Evolutionary conservation across 2,113 vertebrate genomes (phyloP), one percentile per base, ranked within the genome.

Genomic region (Cynoglossus semilaevis): DNA sequence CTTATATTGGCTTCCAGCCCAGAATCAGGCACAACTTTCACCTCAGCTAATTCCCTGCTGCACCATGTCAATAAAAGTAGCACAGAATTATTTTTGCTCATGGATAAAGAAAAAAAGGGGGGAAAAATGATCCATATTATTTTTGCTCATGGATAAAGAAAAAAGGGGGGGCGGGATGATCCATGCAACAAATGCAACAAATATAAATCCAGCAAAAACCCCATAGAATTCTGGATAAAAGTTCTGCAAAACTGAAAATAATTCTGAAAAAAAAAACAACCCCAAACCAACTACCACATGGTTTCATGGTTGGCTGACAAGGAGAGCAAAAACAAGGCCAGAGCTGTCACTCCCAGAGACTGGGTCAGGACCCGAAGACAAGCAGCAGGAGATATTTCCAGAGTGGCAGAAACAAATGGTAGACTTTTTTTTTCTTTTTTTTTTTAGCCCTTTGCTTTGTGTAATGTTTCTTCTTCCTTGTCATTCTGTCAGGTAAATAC

Each of bases 1-100:
- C 67, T 43, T 19, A 46, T 40, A 56, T 60, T 54, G 66, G 72
- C 81, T 58, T 53, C 41, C 37, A 76, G 60, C 69, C 66, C 67
- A 56, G 41, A 67, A 67, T 63, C 57, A 49, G 35, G 58, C 58
- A 56, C 65, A 38, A 58, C 42, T 64, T 53, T 22, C 22, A 29
- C 3, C 51, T 41, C 46, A 29, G 54, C 67, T 54, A n/a, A n/a
- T 56, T 58, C 42, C 64, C 15, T 68, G 72, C 85, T 69, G 63
- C 75, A 70, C 12, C 37, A 35, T 71, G 44, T 63, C 35, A 59
- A 51, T 12, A n/a, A 19, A n/a, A 43, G 46, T 16, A 11, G 42
- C 22, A 37, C 41, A 41, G 35, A 15, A 18, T 49, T 67, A 15
- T 58, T 61, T 41, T 42, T 9, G 15, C 62, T 29, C 40, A 16